Conservation (phyloP, 2,888 invertebrate genomes). For the Oscheius onirici region DNA sequence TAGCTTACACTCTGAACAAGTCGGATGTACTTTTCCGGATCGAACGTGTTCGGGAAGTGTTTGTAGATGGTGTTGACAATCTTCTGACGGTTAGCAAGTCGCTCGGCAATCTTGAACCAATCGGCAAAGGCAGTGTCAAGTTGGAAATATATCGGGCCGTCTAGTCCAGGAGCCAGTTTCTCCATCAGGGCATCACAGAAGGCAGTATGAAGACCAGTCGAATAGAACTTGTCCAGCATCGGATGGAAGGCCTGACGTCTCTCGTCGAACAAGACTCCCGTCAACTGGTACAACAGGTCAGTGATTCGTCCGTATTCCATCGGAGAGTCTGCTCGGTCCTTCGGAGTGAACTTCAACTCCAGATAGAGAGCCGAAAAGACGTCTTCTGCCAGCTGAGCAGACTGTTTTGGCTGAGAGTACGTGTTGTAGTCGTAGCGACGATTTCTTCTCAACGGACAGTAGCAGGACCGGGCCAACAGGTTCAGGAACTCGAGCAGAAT, state of each 20-base stretch:
- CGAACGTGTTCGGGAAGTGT: constrained; percentile 22
- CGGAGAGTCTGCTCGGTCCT: constrained; percentile 31
- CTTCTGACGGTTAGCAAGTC: constrained; percentile 34
- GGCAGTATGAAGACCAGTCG: constrained; percentile 61
- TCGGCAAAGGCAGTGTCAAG: constrained; percentile 39
- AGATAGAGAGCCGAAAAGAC: constrained; percentile 48
- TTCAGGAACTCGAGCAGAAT: constrained; percentile 41
- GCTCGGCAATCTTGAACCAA: constrained; percentile 49
- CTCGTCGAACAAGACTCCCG: constrained; percentile 52
- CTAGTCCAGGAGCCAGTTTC: constrained; percentile 48
- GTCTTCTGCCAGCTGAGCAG: constrained; percentile 34
- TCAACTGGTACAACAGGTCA: constrained; percentile 44
- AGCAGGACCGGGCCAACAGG: constrained; percentile 36
- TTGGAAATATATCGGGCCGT: constrained; percentile 33
- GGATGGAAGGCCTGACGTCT: constrained; percentile 26
- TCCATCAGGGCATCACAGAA: constrained; percentile 58
- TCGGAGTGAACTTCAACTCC: constrained; percentile 44
- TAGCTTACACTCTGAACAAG: constrained; percentile 37
- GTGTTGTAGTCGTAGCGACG: constrained; percentile 31
- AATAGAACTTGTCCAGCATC: constrained; percentile 55
- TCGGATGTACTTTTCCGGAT: constrained; percentile 37
- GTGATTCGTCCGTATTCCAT: constrained; percentile 30
- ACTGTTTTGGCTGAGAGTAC: neutral
- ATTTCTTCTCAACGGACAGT: constrained; percentile 16
- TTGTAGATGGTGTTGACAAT: constrained; percentile 27